Evolutionary conservation across 2,888 invertebrate species (phyloP).

Genomic region (Autographa pulchrina): DNA sequence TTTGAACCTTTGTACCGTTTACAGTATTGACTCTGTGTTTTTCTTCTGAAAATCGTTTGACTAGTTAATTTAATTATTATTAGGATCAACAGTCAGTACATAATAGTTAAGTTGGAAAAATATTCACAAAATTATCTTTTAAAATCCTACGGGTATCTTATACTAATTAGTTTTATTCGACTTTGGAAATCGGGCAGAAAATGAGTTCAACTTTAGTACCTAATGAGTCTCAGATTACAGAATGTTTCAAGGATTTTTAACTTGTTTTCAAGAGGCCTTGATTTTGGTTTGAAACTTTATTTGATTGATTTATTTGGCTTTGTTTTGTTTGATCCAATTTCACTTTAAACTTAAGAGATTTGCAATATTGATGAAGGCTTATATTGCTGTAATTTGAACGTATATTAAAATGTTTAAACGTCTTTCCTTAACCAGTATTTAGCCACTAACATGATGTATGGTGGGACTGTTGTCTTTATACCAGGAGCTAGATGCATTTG

Average conservation of each 20-base stretch:
- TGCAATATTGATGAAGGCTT: neutral
- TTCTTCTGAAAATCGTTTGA: neutral
- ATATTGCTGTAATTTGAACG: neutral
- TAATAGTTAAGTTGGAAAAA: neutral
- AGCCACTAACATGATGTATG: conserved; percentile 3
- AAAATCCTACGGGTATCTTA: conserved; percentile 19
- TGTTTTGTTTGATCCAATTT: neutral
- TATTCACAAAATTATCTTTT: neutral
- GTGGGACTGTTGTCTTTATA: conserved; percentile 3
- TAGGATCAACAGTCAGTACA: too few relatives aligned
- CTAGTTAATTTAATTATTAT: neutral
- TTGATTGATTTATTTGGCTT: conserved; percentile 1
- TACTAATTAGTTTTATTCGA: conserved; percentile 47
- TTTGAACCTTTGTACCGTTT: conserved; percentile 4
- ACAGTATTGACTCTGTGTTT: neutral
- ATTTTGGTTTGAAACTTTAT: neutral
- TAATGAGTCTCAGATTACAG: conserved; percentile 20
- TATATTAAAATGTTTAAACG: too few relatives aligned
- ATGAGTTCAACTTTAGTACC: conserved; percentile 37
- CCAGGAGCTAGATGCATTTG: conserved; percentile 5
- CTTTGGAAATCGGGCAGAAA: conserved; percentile 35
- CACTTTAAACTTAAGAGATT: neutral
- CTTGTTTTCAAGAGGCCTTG: conserved; percentile 1
- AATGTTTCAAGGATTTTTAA: conserved; percentile 25
- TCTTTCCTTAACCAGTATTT: too few relatives aligned